Evolutionary conservation across 2,113 vertebrate species (phyloP).

Genomic region (Platysternon megacephalum): DNA sequence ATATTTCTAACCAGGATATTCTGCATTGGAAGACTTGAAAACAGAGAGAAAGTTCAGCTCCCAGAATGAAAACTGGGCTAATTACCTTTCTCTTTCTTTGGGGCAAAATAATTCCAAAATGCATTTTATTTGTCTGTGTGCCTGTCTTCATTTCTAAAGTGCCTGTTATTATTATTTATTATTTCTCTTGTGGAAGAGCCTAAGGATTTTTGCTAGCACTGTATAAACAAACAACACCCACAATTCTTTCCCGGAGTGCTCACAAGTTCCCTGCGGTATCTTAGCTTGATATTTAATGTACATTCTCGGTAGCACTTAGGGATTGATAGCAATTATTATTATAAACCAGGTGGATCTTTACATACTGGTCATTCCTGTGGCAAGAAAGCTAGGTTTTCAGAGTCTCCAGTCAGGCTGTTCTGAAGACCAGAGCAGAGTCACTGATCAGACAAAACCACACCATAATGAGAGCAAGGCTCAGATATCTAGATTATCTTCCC

Average conservation of each 20-base stretch:
- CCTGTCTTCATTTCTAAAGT: neutral
- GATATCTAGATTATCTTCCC: neutral
- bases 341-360: neutral
- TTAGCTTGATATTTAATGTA: rapidly evolving
- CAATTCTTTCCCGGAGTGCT: rapidly evolving
- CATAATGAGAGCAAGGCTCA: neutral
- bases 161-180: neutral
- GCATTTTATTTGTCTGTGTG: neutral
- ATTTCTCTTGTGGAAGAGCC: neutral
- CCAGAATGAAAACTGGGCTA: neutral
- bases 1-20: slow-evolving; percentile 14
- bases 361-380: neutral
- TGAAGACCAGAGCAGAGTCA: neutral
- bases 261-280: neutral
- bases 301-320: rapidly evolving
- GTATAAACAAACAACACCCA: neutral
- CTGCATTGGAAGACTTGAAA: neutral
- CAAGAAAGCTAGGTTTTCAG: neutral
- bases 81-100: neutral
- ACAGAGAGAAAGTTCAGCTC: slow-evolving; percentile 23
- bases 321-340: neutral
- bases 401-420: neutral
- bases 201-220: neutral
- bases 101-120: neutral
- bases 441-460: neutral